These are phyloP conservation scores for Eristalis tenax DNA, from an alignment of 2,888 invertebrate species.

Conservation along the genomic window DNA sequence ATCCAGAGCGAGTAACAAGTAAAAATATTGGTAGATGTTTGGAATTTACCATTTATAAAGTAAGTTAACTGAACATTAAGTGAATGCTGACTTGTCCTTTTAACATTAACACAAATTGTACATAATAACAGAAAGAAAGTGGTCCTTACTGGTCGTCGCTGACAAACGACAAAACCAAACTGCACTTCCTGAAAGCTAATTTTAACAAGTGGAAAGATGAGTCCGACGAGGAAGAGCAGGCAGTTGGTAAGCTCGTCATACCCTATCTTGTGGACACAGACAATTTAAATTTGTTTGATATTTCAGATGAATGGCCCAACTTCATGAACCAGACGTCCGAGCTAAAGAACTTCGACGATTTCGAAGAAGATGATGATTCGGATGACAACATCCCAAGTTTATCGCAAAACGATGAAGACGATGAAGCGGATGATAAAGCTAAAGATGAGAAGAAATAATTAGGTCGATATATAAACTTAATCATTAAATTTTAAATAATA, in stretches of 20 bases:
- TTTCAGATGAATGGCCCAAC: slow-evolving; percentile 67
- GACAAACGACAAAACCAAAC: slow-evolving; percentile 93
- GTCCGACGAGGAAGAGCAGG: slow-evolving; percentile 90
- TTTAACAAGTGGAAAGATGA: slow-evolving; percentile 99
- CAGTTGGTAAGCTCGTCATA: slow-evolving; percentile 20
- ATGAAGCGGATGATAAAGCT: slow-evolving; percentile 76
- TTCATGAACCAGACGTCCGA: slow-evolving; percentile 74
- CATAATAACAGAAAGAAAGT: slow-evolving; percentile 82
- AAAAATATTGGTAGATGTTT: slow-evolving; percentile 88
- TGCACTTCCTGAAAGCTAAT: slow-evolving; percentile 97
- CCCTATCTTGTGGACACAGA: too few species aligned
- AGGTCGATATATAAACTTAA: slow-evolving; percentile 69
- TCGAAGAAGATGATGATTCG: slow-evolving; percentile 86
- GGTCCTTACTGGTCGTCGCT: slow-evolving; percentile 94
- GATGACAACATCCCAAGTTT: slow-evolving; percentile 84
- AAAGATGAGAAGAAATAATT: slow-evolving; percentile 73
- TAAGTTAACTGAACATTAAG: slow-evolving; percentile 21
- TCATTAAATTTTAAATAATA: slow-evolving; percentile 68
- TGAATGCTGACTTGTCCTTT: neutral
- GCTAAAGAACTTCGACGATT: slow-evolving; percentile 85
- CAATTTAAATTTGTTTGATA: neutral
- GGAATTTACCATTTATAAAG: slow-evolving; percentile 88
- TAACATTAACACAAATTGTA: neutral
- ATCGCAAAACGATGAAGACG: slow-evolving; percentile 79
- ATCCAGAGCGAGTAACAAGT: slow-evolving; percentile 88